phyloP scores from a whole-genome alignment of 1,140 invertebrate species.

The Palaemon carinicauda region DNA sequence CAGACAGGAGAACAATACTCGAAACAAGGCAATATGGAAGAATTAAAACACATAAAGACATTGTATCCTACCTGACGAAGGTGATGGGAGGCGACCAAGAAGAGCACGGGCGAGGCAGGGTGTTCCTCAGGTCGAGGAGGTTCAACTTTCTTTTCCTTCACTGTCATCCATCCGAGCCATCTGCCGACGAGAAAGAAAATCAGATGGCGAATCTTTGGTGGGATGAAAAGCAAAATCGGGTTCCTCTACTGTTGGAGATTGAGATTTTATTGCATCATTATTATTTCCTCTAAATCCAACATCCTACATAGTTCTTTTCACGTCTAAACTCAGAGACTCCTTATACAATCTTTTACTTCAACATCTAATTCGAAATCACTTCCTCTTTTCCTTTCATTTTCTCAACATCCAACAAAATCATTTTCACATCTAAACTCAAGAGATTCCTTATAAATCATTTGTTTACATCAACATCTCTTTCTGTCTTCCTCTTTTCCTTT shows the following conservation, averaged over 20 bases:
- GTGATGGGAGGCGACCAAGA: constrained; percentile 57
- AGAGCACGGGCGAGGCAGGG: constrained; percentile 54
- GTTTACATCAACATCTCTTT: too few species aligned
- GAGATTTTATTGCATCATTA: too few species aligned
- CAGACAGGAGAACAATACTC: too few species aligned
- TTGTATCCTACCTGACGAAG: constrained; percentile 35
- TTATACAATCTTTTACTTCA: background rate
- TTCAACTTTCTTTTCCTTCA: constrained; percentile 57
- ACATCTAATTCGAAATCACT: background rate
- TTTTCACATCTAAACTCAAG: background rate
- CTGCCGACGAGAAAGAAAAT: background rate
- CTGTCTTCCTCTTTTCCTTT: background rate
- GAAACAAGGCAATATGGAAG: too few species aligned
- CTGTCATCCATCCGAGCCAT: constrained; percentile 58
- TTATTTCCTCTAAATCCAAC: too few species aligned
- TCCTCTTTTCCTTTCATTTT: background rate
- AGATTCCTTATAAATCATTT: too few species aligned
- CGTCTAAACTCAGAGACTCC: too few species aligned
- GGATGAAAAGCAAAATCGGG: too few species aligned
- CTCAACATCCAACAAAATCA: too few species aligned
- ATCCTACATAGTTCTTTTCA: too few species aligned
- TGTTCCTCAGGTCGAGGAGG: constrained; percentile 52
- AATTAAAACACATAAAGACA: too few species aligned
- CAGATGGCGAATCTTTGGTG: background rate
- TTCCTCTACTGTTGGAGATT: too few species aligned